These are phyloP conservation scores for Bergia sp. DNA, from an alignment of 92 coral and sea anemone species.

Conservation along the genomic window DNA sequence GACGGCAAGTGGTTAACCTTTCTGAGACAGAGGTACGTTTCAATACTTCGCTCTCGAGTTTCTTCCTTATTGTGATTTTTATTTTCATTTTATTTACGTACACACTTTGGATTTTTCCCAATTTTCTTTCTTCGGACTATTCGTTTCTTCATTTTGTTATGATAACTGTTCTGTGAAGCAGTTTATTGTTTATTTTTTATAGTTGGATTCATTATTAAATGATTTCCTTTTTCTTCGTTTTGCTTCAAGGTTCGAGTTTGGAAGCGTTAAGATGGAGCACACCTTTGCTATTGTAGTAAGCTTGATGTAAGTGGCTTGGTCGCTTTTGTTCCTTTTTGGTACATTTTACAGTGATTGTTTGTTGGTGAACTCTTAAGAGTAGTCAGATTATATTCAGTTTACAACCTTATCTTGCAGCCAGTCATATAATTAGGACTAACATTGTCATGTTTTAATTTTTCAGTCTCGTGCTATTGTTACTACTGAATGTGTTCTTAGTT, in stretches of 20 bases:
- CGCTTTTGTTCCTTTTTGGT: neutral
- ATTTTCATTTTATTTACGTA: neutral
- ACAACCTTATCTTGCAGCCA: too few relatives aligned
- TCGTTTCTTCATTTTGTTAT: neutral
- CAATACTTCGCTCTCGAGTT: neutral
- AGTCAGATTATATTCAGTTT: neutral
- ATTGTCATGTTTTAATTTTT: neutral
- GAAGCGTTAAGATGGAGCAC: slow-evolving; percentile 42
- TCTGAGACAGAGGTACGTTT: slow-evolving; percentile 3
- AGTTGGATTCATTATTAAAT: neutral
- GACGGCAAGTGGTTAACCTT: neutral
- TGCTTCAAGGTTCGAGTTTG: neutral
- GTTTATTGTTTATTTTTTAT: neutral
- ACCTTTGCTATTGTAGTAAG: slow-evolving; percentile 63
- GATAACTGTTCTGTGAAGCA: neutral
- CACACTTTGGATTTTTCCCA: too few relatives aligned
- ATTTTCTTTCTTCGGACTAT: too few relatives aligned
- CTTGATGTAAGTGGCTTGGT: slow-evolving; percentile 63
- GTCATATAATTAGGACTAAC: neutral
- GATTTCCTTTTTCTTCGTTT: neutral
- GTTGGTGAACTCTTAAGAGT: neutral
- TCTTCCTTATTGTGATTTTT: neutral
- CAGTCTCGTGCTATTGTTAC: slow-evolving; percentile 74
- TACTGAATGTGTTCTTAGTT: slow-evolving; percentile 78
- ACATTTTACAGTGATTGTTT: neutral